A percentile compares a stretch with the other conserved stretches of the same genome.
phyloP scores from a whole-genome alignment of 1,140 invertebrate species.

The Hormaphis cornu region DNA sequence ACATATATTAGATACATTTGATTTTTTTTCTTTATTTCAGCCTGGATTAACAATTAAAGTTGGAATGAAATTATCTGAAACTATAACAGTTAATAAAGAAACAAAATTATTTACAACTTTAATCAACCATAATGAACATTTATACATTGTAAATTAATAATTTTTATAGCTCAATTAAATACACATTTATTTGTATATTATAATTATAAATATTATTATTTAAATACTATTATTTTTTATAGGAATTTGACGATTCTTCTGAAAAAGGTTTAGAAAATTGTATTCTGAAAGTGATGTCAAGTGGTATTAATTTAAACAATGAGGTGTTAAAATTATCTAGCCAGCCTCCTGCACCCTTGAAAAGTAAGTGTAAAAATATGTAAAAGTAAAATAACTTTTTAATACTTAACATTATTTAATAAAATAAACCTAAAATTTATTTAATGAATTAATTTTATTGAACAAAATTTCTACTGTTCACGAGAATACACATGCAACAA shows the following conservation, averaged over 20 bases:
- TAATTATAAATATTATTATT: not conserved
- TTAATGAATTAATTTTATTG: too few species aligned
- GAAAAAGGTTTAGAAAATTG: not conserved
- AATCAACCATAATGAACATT: not conserved
- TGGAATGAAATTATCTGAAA: not conserved
- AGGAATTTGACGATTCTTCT: not conserved
- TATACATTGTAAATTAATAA: not conserved
- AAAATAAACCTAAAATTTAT: too few species aligned
- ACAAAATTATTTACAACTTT: not conserved
- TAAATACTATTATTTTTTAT: too few species aligned
- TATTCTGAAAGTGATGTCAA: not conserved
- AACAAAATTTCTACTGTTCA: too few species aligned
- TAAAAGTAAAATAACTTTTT: too few species aligned
- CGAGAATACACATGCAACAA: too few species aligned
- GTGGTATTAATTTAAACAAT: not conserved
- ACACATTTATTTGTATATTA: not conserved
- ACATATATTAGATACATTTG: too few species aligned
- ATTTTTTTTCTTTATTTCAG: not conserved
- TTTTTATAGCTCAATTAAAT: not conserved
- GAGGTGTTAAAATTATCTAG: not conserved
- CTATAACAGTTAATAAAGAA: not conserved
- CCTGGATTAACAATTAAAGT: not conserved
- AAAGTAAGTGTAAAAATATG: too few species aligned
- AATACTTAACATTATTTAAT: too few species aligned
- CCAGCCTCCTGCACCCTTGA: not conserved